Percentiles rank a stretch among this genome's conserved stretches.
These are phyloP conservation scores for Scaptomyza parva DNA, from an alignment of 2,888 invertebrate species.

Conservation along the genomic window DNA sequence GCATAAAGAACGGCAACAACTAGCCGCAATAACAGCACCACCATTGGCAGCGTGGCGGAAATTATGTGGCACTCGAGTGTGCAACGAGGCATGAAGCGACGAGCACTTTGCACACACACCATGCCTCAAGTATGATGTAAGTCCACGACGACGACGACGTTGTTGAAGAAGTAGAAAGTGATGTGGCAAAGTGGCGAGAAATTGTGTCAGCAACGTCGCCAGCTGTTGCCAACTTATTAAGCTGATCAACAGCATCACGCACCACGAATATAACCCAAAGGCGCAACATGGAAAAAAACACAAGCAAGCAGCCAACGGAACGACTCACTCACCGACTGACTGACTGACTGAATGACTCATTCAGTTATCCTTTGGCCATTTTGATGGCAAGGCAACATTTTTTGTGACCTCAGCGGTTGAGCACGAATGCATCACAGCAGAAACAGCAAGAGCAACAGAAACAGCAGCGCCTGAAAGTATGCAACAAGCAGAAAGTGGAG, in stretches of 20 bases:
- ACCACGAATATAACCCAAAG: conserved; percentile 53
- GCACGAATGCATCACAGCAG: conserved; percentile 26
- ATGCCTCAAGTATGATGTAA: conserved; percentile 57
- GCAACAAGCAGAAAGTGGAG: conserved; percentile 62
- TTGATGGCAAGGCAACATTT: conserved; percentile 14
- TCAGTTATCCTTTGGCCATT: conserved; percentile 35
- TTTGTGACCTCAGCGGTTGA: conserved; percentile 40
- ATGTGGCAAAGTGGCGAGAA: conserved; percentile 47
- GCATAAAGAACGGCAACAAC: conserved; percentile 6
- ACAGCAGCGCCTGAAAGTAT: conserved; percentile 54
- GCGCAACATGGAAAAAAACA: conserved; percentile 2
- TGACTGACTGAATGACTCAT: conserved; percentile 39
- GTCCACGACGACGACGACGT: conserved; percentile 17
- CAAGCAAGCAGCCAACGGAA: conserved; percentile 2
- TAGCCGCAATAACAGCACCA: conserved; percentile 4
- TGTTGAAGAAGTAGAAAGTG: conserved; percentile 21
- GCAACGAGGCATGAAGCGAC: conserved; percentile 66
- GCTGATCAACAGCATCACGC: conserved; percentile 54
- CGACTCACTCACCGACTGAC: conserved; percentile 43
- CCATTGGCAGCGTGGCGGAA: conserved; percentile 43
- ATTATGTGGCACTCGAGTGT: conserved; percentile 69
- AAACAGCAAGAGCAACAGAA: conserved; percentile 19
- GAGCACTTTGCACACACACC: conserved; percentile 26
- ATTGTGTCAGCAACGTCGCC: conserved; percentile 68
- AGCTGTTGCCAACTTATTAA: conserved; percentile 59